Conservation (phyloP, 2,113 vertebrate genomes). For the Entomyzon cyanotis region DNA sequence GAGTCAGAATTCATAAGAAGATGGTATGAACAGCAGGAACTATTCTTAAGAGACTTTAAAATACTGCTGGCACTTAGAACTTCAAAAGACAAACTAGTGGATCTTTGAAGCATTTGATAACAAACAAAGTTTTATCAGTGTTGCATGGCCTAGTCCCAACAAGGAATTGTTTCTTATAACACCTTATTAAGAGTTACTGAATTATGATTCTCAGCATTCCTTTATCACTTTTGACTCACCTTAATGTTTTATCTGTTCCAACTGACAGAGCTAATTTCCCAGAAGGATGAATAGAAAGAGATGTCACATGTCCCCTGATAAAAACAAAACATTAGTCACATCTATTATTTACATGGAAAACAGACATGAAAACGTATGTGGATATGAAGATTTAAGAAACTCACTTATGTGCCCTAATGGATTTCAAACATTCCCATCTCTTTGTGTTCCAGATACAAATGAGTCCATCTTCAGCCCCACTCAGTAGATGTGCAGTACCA, state of each 20-base stretch:
- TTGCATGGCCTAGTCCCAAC: background rate
- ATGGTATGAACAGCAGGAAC: background rate
- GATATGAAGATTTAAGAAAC: constrained; percentile 27
- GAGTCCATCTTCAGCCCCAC: constrained; percentile 92
- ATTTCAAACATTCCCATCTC: constrained; percentile 94
- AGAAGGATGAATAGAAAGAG: constrained; percentile 92
- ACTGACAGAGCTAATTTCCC: constrained; percentile 95
- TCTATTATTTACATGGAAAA: background rate
- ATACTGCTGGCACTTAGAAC: background rate
- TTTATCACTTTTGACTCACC: constrained; percentile 70
- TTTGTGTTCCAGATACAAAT: constrained; percentile 94
- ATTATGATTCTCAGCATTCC: background rate
- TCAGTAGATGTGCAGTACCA: constrained; percentile 86
- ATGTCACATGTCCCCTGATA: constrained; percentile 87
- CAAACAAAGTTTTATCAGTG: background rate
- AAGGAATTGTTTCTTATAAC: background rate
- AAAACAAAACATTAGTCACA: constrained; percentile 22
- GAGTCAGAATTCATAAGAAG: background rate
- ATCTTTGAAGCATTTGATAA: background rate
- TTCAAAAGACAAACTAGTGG: background rate
- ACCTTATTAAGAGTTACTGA: background rate
- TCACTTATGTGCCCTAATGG: constrained; percentile 94
- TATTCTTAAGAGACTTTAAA: background rate
- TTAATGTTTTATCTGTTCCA: constrained; percentile 92
- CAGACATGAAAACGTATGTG: accelerated